phyloP scores from a whole-genome alignment of 2,888 invertebrate genomes.

The Erpobdella octoculata region DNA sequence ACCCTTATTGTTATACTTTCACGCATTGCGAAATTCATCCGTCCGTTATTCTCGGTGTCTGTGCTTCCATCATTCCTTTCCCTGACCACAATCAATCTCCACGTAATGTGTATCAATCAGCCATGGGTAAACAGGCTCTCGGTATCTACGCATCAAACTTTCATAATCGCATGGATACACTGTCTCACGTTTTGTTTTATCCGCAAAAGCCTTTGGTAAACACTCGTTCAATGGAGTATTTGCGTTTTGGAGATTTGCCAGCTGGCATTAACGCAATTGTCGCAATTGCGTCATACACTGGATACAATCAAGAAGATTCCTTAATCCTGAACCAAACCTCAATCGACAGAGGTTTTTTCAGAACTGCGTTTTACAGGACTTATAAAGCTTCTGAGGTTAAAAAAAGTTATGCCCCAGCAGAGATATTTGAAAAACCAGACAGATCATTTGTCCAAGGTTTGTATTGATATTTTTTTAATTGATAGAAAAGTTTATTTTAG shows the following conservation, averaged over 20 bases:
- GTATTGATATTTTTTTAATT: no score
- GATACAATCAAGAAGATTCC: constrained; percentile 99
- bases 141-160: constrained; percentile 99
- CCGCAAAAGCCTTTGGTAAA: constrained; percentile 98
- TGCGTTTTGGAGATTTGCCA: constrained; percentile 27
- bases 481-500: no score
- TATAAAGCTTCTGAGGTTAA: constrained; percentile 53
- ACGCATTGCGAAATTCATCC: constrained; percentile 99
- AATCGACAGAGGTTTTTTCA: constrained; percentile 92
- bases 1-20: constrained; percentile 94
- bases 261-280: constrained; percentile 85
- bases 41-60: constrained; percentile 98
- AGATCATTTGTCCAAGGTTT: constrained; percentile 74
- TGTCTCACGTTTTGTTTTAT: constrained; percentile 96
- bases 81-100: constrained; percentile 99
- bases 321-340: constrained; percentile 97
- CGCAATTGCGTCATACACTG: constrained; percentile 96
- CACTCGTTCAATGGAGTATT: constrained; percentile 65
- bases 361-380: constrained; percentile 53
- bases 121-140: constrained; percentile 95
- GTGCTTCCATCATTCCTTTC: constrained; percentile 98
- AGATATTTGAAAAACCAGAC: constrained; percentile 84
- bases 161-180: constrained; percentile 98
- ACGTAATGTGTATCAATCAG: constrained; percentile 98
- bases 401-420: constrained; percentile 51